These are phyloP conservation scores for Erebia aethiops DNA, from an alignment of 2,888 invertebrate species.

Conservation along the genomic window DNA sequence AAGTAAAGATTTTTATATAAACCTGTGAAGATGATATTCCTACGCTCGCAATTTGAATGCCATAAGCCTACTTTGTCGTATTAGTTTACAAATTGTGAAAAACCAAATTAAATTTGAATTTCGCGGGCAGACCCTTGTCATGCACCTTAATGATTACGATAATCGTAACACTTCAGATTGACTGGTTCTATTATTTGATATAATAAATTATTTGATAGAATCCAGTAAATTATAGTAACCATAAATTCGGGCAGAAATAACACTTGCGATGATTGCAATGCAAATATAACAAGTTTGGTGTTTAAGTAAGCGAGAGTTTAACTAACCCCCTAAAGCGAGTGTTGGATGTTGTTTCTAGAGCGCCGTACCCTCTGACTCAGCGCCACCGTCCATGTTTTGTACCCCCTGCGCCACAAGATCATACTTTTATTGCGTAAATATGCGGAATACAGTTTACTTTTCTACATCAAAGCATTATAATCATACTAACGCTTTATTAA, in stretches of 20 bases:
- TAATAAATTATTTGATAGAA: too few species aligned
- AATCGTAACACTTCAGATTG: neutral
- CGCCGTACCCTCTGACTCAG: conserved; percentile 65
- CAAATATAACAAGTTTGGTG: conserved; percentile 6
- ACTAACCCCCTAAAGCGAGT: conserved; percentile 53
- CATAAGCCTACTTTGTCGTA: too few species aligned
- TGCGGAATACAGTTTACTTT: conserved; percentile 47
- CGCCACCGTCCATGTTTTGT: conserved; percentile 77
- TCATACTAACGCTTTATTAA: conserved; percentile 32
- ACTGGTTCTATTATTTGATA: neutral
- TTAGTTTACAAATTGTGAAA: too few species aligned
- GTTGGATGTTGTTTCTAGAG: conserved; percentile 68
- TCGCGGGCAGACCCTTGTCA: too few species aligned
- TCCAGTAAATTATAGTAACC: neutral
- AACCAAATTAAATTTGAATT: too few species aligned
- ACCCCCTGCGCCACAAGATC: conserved; percentile 69
- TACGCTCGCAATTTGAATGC: too few species aligned
- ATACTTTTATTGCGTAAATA: conserved; percentile 81
- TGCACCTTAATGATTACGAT: too few species aligned
- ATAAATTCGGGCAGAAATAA: neutral
- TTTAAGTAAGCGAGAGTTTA: neutral
- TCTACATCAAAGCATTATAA: conserved; percentile 4
- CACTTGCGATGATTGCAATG: neutral
- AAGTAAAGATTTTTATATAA: too few species aligned
- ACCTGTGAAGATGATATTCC: too few species aligned